Evolutionary conservation across 2,113 vertebrate genomes (phyloP), one percentile per base, ranked within the genome.

Genomic region (Mastomys coucha): DNA sequence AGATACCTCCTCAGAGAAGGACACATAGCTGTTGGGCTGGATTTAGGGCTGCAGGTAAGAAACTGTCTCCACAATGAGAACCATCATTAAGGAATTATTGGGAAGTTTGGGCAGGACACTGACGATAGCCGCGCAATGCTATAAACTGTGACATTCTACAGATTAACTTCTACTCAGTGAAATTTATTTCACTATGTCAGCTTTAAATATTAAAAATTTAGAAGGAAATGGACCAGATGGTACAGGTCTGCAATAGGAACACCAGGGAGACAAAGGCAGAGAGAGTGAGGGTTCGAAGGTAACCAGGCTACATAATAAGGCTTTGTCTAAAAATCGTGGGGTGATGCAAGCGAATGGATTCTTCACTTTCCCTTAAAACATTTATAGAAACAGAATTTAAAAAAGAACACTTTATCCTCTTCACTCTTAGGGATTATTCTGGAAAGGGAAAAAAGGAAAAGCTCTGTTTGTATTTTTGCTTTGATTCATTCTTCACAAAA

Each of bases 401-500:
- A 16, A 88, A 85, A 73, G 24, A 65, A 77, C 39, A 82, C 7
- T 7, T 69, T 63, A 45, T 26, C 39, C n/a, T 33, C 45, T 2
- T 45, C 5, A 20, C 14, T 26, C 31, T 56, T 67, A 33, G 2
- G 63, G 67, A 96, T 94, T 49, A 89, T 81, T 84, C 53, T 51
- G 13, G 26, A 16, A 53, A 3, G n/a, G 14, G 26, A 0, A 24
- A 13, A 31, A 7, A 49, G 13, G 1, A 9, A 9, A 36, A 28
- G 7, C 11, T 73, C 24, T 76, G 11, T 33, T 78, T 80, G 16
- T 33, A 78, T 94, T 96, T 96, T 88, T 95, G 75, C 60, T 96
- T 95, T 92, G 67, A 69, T 69, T 90, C 86, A 13, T 58, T 97
- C 86, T 56, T 39, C 53, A 94, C 86, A 96, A 97, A 98, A 86